Percentiles rank a stretch among this genome's conserved stretches.
Evolutionary conservation across 1,140 invertebrate genomes (phyloP).

Genomic region (Penaeus japonicus): DNA sequence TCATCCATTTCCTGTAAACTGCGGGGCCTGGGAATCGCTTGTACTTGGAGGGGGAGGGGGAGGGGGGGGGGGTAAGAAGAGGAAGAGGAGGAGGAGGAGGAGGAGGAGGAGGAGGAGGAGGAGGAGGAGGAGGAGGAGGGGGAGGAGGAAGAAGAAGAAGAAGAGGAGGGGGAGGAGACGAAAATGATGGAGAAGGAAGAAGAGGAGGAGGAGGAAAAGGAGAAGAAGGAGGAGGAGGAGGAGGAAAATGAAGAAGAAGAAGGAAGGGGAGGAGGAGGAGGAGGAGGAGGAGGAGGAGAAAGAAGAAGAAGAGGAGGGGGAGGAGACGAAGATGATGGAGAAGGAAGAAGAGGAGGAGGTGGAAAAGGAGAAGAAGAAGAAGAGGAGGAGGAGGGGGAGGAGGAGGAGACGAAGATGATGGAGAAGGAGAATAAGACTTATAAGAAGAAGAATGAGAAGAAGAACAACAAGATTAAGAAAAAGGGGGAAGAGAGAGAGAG

Average conservation of each 20-base stretch:
- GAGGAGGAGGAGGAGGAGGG: background rate
- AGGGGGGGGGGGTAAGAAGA: background rate
- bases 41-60: background rate
- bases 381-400: too few relatives aligned
- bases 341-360: background rate
- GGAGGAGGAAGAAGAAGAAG: background rate
- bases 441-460: too few relatives aligned
- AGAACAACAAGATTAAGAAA: too few relatives aligned
- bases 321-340: background rate
- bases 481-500: too few relatives aligned
- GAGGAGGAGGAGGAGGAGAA: background rate
- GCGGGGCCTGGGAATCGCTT: constrained; percentile 25
- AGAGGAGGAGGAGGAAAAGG: background rate
- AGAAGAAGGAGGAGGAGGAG: background rate
- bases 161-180: background rate
- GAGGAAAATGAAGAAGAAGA: background rate
- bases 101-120: background rate
- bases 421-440: too few relatives aligned
- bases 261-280: background rate
- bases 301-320: background rate
- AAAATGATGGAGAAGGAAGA: background rate
- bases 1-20: constrained; percentile 49
- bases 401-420: too few relatives aligned
- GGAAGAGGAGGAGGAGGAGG: background rate
- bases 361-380: background rate